phyloP scores from a whole-genome alignment of 2,888 invertebrate species.

The Pilophorus perplexus region DNA sequence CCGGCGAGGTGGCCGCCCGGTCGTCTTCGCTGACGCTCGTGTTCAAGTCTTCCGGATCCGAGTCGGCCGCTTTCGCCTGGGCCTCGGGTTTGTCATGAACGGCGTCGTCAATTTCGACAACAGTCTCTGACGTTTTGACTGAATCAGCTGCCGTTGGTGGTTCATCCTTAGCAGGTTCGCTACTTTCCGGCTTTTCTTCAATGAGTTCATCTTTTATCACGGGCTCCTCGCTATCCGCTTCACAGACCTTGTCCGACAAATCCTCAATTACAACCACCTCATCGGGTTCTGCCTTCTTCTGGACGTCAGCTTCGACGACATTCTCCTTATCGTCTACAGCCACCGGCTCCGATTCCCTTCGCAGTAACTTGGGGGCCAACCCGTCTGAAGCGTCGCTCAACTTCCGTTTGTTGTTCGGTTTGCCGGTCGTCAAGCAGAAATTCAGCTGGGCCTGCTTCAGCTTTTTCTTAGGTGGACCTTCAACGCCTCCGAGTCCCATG shows the following conservation, averaged over 20 bases:
- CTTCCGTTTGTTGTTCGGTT: constrained; percentile 29
- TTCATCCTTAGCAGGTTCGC: background rate
- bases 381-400: constrained; percentile 7
- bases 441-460: constrained; percentile 59
- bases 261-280: background rate
- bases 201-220: background rate
- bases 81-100: too few relatives aligned
- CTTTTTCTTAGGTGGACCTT: constrained; percentile 57
- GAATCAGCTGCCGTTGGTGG: background rate
- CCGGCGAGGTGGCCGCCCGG: too few relatives aligned
- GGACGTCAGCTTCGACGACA: background rate
- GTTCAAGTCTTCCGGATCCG: constrained; percentile 1
- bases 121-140: background rate
- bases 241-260: background rate
- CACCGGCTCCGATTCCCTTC: too few relatives aligned
- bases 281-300: background rate
- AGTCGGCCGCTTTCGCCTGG: too few relatives aligned
- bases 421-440: constrained; percentile 54
- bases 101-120: too few relatives aligned
- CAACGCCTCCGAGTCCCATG: constrained; percentile 40
- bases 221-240: background rate
- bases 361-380: constrained; percentile 6
- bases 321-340: too few relatives aligned
- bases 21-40: background rate
- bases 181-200: background rate